Percentiles rank a stretch among this genome's conserved stretches.
Evolutionary conservation across 2,113 vertebrate species (phyloP).

Genomic region (Gasterosteus nipponicus): DNA sequence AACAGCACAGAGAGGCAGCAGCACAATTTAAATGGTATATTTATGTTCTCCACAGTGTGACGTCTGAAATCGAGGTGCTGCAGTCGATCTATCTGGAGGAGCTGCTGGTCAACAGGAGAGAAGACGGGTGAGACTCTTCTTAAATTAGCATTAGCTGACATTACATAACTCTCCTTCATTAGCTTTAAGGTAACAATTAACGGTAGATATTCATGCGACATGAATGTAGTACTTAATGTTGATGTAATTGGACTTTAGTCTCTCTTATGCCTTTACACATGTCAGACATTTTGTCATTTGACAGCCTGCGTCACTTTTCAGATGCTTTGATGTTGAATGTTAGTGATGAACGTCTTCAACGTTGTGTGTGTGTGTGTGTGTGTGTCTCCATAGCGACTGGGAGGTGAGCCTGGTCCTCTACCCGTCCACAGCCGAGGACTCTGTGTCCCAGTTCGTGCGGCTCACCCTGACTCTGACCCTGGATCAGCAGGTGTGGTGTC

Average conservation of each 20-base stretch:
- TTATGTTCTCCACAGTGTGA: conserved; percentile 74
- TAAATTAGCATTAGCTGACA: neutral
- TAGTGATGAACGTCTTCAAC: no score
- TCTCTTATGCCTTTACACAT: no score
- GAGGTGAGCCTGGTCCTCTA: conserved; percentile 88
- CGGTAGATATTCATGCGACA: no score
- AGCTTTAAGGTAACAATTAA: neutral
- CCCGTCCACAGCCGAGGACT: conserved; percentile 92
- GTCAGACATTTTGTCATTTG: no score
- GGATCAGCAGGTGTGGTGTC: conserved; percentile 82
- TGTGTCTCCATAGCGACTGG: conserved; percentile 79
- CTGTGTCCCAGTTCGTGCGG: conserved; percentile 90
- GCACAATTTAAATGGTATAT: neutral
- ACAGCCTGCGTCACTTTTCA: no score
- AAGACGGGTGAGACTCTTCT: conserved; percentile 79
- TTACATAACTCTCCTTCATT: neutral
- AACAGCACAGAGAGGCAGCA: no score
- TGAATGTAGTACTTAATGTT: no score
- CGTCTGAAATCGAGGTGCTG: conserved; percentile 91
- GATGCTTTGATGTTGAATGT: no score
- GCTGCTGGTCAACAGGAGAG: conserved; percentile 81
- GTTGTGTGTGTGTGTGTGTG: neutral
- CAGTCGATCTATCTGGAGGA: conserved; percentile 96
- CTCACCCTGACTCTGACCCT: conserved; percentile 89
- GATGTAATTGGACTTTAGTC: no score